Percentiles rank a stretch among this genome's conserved stretches.
These are phyloP conservation scores for Frankliniella fusca DNA, from an alignment of 2,888 invertebrate genomes.

Conservation along the genomic window DNA sequence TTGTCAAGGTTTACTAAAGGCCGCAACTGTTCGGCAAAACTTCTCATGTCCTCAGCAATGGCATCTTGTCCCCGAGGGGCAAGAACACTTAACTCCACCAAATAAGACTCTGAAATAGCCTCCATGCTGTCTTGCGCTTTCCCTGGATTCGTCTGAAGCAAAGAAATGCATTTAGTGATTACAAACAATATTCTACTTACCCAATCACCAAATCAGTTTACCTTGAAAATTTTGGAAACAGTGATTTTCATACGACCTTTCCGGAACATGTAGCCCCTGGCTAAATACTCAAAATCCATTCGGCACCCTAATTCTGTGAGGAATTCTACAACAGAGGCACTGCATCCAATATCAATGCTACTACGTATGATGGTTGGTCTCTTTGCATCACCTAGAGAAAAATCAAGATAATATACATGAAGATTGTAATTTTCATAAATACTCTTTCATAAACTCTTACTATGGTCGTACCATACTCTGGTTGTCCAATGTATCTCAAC, in stretches of 20 bases:
- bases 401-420: neutral
- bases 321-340: constrained; percentile 84
- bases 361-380: constrained; percentile 86
- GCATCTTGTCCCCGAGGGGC: constrained; percentile 91
- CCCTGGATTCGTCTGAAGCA: constrained; percentile 60
- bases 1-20: constrained; percentile 90
- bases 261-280: constrained; percentile 90
- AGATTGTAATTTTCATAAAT: neutral
- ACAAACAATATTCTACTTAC: neutral
- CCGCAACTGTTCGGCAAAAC: constrained; percentile 89
- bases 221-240: constrained; percentile 87
- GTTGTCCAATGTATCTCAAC: constrained; percentile 85
- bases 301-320: constrained; percentile 86
- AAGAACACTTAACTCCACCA: constrained; percentile 87
- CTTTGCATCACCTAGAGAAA: constrained; percentile 62
- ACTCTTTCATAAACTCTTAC: neutral
- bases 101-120: constrained; percentile 84
- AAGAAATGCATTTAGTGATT: neutral
- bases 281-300: constrained; percentile 89
- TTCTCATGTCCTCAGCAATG: constrained; percentile 91
- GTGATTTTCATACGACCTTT: constrained; percentile 97
- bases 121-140: constrained; percentile 64
- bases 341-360: constrained; percentile 89
- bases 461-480: constrained; percentile 61
- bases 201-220: constrained; percentile 40